Evolutionary conservation across 2,113 vertebrate species (phyloP), one percentile per base, ranked within the genome.

Genomic region (Caranx ignobilis): DNA sequence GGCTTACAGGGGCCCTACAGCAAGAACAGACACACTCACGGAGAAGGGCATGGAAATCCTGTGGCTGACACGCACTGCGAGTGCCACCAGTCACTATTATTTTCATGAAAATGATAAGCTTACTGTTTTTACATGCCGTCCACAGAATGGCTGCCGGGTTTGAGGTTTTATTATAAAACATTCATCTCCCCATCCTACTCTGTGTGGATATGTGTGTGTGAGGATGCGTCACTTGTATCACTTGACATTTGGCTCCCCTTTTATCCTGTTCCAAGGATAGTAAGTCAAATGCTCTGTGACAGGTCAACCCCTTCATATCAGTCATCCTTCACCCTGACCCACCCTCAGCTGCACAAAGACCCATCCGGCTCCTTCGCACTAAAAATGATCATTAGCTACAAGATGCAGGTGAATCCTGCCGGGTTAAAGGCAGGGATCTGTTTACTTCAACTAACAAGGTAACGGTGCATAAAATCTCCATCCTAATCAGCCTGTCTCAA

Each of bases 221-320:
- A 86, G 79, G 84, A 88, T 90, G 87, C 84, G 70, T 91, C 88
- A 91, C 90, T 92, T 85, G 88, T 89, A 94, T 93, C 91, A 90
- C 89, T 94, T 94, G 94, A 94, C 94, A 94, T 94, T 95, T 94
- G 85, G 86, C 82, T 92, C 75, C 74, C 81, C 88, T 93, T 92
- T 94, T 90, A 92, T 94, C 89, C 90, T 80, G 81, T 94, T 93
- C 87, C 92, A 93, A 90, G 89, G 89, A 91, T 89, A 81, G 84
- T 87, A 92, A 92, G 88, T 88, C 89, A 94, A 92, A 94, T 93
- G 90, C 88, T 89, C 73, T 89, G 87, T 94, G 93, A 94, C 92
- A 94, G 92, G 93, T 92, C 89, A 89, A 71, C 82, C 92, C 85
- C 89, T 87, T 89, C 88, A 84, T 91, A 93, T 92, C 87, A 89